Conservation (phyloP, 2,888 invertebrate genomes). For the Nomada goodeniana region DNA sequence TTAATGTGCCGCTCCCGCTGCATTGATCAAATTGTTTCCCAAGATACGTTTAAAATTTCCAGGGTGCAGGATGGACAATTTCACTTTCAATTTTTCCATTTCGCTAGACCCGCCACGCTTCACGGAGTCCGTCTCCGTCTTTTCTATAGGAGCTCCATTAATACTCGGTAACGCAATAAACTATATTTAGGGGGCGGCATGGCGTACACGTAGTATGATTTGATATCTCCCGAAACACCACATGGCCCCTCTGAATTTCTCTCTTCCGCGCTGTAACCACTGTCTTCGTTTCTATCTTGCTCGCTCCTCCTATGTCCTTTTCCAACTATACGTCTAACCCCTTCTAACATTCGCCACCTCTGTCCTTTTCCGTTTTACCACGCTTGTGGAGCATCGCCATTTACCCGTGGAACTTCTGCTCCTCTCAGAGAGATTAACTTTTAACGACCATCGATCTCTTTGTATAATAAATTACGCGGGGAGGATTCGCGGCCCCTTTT, state of each 20-base stretch:
- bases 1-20: no score
- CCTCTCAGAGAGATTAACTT: constrained; percentile 59
- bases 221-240: constrained; percentile 84
- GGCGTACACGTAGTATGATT: constrained; percentile 82
- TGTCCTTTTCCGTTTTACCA: constrained; percentile 31
- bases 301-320: not conserved
- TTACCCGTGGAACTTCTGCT: constrained; percentile 42
- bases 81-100: constrained; percentile 51
- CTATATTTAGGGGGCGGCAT: constrained; percentile 83
- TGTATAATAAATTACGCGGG: constrained; percentile 10
- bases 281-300: constrained; percentile 27
- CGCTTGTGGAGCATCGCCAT: constrained; percentile 26
- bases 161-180: constrained; percentile 84
- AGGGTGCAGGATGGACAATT: constrained; percentile 11
- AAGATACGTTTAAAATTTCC: no score
- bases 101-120: constrained; percentile 36
- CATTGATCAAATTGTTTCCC: no score
- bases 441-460: constrained; percentile 55
- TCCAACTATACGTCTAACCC: not conserved
- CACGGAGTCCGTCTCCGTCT: constrained; percentile 66
- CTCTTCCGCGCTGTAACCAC: constrained; percentile 42
- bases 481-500: not conserved
- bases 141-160: constrained; percentile 81
- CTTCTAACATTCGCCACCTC: constrained; percentile 18
- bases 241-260: constrained; percentile 80